A percentile compares a stretch with the other conserved stretches of the same genome.
Conservation (phyloP, 1,140 invertebrate species). For the Solenopsis invicta region DNA sequence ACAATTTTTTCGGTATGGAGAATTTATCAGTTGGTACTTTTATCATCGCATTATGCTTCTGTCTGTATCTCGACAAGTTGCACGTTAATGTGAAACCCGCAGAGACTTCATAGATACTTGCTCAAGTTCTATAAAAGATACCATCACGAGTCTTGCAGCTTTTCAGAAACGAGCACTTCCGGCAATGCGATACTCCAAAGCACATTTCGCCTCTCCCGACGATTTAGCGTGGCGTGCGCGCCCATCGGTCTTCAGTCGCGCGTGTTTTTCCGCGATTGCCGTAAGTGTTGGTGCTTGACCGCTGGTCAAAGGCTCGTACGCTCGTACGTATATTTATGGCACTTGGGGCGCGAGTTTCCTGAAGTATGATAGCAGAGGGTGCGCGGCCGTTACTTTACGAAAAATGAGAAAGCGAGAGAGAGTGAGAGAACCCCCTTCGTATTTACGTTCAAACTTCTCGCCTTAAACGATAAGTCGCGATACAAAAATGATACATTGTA, state of each 20-base stretch:
- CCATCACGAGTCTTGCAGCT: slow-evolving; percentile 14
- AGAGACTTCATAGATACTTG: not conserved
- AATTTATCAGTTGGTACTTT: not conserved
- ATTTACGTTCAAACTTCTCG: slow-evolving; percentile 55
- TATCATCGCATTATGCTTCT: not conserved
- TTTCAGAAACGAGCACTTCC: slow-evolving; percentile 44
- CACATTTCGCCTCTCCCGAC: slow-evolving; percentile 46
- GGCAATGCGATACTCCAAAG: slow-evolving; percentile 36
- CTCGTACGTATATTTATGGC: slow-evolving; percentile 70
- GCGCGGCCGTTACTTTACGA: slow-evolving; percentile 42
- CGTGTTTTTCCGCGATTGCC: slow-evolving; percentile 57
- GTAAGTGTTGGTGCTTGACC: slow-evolving; percentile 63
- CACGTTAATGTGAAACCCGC: not conserved
- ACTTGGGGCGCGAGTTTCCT: slow-evolving; percentile 70
- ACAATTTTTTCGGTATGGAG: no score
- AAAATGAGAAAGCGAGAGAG: slow-evolving; percentile 36
- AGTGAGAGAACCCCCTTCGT: slow-evolving; percentile 31
- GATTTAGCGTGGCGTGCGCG: slow-evolving; percentile 57
- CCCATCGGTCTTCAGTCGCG: slow-evolving; percentile 40
- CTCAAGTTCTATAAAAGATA: not conserved
- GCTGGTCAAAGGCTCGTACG: slow-evolving; percentile 67
- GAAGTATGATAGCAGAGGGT: slow-evolving; percentile 66
- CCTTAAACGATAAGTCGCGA: not conserved
- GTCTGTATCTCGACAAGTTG: not conserved
- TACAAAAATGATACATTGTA: slow-evolving; percentile 28